These are phyloP conservation scores for Lacanobia wlatinum DNA, from an alignment of 2,888 invertebrate species.

Conservation along the genomic window DNA sequence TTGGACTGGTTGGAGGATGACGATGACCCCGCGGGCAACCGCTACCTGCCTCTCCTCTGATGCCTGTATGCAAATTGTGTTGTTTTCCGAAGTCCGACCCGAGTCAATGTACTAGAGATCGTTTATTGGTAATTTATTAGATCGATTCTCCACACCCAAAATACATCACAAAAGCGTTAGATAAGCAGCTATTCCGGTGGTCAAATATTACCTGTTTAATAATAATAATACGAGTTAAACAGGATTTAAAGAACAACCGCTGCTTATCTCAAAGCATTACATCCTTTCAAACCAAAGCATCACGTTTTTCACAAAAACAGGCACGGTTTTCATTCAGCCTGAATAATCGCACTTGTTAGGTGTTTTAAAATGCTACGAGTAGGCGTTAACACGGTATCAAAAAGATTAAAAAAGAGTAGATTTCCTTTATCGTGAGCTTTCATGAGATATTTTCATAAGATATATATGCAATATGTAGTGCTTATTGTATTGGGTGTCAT, in stretches of 20 bases:
- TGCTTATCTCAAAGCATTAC: slow-evolving; percentile 26
- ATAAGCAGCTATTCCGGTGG: slow-evolving; percentile 58
- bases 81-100: slow-evolving; percentile 78
- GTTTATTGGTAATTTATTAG: slow-evolving; percentile 85
- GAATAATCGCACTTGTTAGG: neutral
- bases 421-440: neutral
- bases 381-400: neutral
- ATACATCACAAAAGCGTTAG: slow-evolving; percentile 59
- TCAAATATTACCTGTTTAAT: slow-evolving; percentile 50
- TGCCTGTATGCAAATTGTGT: slow-evolving; percentile 86
- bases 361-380: neutral
- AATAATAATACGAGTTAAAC: slow-evolving; percentile 58
- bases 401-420: neutral
- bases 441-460: neutral
- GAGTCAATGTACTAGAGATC: slow-evolving; percentile 84
- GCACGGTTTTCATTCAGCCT: slow-evolving; percentile 3
- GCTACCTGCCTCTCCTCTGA: slow-evolving; percentile 86
- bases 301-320: neutral
- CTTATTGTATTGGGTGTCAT: neutral
- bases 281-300: neutral
- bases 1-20: slow-evolving; percentile 84
- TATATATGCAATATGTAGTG: neutral
- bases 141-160: slow-evolving; percentile 73
- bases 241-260: slow-evolving; percentile 48
- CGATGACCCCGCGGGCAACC: slow-evolving; percentile 83